phyloP scores from a whole-genome alignment of 2,113 vertebrate species.

The Campylomormyrus tamandua region DNA sequence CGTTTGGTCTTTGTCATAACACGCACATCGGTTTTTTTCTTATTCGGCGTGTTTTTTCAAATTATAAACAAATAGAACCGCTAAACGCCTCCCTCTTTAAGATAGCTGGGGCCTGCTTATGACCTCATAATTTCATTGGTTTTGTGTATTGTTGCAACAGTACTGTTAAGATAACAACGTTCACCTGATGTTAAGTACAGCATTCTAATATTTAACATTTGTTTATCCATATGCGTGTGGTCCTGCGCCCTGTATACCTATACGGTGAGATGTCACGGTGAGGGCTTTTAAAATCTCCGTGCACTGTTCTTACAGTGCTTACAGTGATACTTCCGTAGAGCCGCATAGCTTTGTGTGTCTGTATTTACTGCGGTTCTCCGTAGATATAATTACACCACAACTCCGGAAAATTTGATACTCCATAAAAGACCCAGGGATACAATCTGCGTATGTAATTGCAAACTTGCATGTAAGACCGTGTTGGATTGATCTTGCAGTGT shows the following conservation, averaged over 20 bases:
- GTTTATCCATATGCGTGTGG: neutral
- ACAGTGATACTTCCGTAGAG: neutral
- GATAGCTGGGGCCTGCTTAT: neutral
- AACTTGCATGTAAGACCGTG: neutral
- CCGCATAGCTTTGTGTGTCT: neutral
- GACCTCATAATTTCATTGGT: neutral
- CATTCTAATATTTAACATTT: neutral
- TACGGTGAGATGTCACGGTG: neutral
- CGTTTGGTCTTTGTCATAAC: neutral
- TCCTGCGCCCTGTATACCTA: neutral
- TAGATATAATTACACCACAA: conserved; percentile 12
- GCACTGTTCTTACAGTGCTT: neutral
- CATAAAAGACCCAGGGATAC: conserved; percentile 3
- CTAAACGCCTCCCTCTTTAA: neutral
- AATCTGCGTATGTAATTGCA: conserved; percentile 3
- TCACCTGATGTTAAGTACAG: neutral
- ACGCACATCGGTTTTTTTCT: neutral
- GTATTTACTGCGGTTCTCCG: neutral
- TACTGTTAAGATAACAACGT: neutral
- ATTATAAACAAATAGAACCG: neutral
- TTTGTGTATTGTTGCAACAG: neutral
- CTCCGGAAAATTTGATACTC: neutral
- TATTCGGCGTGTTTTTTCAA: neutral
- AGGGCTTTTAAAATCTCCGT: neutral
- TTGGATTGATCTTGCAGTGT: neutral